Evolutionary conservation across 2,113 vertebrate genomes (phyloP).

Genomic region (Oreochromis spilurus): DNA sequence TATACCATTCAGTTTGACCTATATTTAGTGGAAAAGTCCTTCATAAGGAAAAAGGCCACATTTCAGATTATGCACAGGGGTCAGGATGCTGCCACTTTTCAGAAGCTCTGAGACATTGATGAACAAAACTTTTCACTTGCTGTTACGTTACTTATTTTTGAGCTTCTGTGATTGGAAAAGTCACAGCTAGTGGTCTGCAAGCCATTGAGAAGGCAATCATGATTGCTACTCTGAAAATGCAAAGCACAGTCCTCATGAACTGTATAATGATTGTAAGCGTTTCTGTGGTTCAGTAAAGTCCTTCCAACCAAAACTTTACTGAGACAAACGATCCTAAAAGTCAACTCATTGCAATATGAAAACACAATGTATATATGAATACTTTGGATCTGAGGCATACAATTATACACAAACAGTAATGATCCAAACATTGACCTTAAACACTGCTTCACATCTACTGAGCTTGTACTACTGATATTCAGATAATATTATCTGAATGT

Average conservation of each 20-base stretch:
- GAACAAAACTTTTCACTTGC: neutral
- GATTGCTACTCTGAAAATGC: neutral
- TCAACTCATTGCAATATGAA: neutral
- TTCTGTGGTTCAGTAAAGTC: neutral
- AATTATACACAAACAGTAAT: neutral
- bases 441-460: neutral
- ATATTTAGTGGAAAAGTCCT: no score
- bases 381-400: neutral
- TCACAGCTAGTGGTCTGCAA: neutral
- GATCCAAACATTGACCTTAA: neutral
- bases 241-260: neutral
- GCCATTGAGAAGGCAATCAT: conserved; percentile 1
- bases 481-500: neutral
- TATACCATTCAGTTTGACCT: neutral
- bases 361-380: neutral
- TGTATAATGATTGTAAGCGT: neutral
- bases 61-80: neutral
- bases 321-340: neutral
- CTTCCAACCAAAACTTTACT: neutral
- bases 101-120: neutral
- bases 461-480: neutral
- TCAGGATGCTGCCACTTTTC: neutral
- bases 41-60: neutral
- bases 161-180: neutral
- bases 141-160: neutral